These are phyloP conservation scores for Tachyglossus aculeatus DNA, from an alignment of 2,797 vertebrate species.

Conservation along the genomic window DNA sequence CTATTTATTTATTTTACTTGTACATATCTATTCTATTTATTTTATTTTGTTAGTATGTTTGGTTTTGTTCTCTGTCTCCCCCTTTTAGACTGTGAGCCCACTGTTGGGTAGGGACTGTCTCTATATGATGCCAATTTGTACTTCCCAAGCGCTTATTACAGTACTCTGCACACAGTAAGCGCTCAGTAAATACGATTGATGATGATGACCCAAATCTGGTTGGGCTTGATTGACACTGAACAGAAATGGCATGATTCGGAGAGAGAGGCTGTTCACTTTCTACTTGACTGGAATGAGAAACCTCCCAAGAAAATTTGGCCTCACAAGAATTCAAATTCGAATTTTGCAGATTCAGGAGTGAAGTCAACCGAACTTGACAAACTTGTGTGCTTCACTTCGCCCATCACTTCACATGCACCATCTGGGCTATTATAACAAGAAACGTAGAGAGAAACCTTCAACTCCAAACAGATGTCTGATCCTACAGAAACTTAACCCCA, in stretches of 20 bases:
- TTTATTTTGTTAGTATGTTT: too few species aligned
- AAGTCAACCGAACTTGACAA: conserved; percentile 25
- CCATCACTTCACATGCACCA: background rate
- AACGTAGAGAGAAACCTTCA: background rate
- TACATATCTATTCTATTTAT: too few species aligned
- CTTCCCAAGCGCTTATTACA: too few species aligned
- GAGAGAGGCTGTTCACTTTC: conserved; percentile 21
- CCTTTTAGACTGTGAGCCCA: too few species aligned
- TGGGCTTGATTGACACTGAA: background rate
- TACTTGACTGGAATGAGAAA: conserved; percentile 11
- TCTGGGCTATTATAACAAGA: background rate
- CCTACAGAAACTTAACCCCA: background rate
- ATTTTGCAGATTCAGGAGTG: conserved; percentile 36
- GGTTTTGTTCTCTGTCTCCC: too few species aligned
- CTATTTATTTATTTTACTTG: too few species aligned
- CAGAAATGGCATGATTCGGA: background rate
- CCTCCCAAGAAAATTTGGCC: conserved; percentile 26
- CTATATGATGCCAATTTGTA: too few species aligned
- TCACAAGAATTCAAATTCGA: conserved; percentile 21
- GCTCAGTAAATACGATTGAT: too few species aligned
- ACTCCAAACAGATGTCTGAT: background rate
- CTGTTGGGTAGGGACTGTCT: too few species aligned
- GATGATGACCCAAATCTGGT: background rate
- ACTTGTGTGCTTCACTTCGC: background rate
- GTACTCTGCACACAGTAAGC: too few species aligned